Evolutionary conservation across 2,888 invertebrate genomes (phyloP), one percentile per base, ranked within the genome.

Genomic region (Pheosia tremula): DNA sequence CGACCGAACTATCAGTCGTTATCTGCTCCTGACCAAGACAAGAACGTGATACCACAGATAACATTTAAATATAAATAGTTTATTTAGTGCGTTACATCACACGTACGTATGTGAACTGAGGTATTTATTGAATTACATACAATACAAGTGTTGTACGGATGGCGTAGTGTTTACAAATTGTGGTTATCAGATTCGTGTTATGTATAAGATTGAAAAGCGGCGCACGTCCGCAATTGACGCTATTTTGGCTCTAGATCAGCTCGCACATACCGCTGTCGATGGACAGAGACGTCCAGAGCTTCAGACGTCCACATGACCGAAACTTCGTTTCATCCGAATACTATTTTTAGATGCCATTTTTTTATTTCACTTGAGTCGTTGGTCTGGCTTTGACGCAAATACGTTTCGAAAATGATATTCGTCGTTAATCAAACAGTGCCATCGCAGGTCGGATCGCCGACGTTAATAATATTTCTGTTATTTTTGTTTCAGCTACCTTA

Each of bases 401-500:
- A 77, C 82, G 72, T 75, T 70, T 79, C 74, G 77, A 81, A 83
- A 84, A 85, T 84, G 82, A 77, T 83, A 78, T 78, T 72, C 63
- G 63, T 69, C 75, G 74, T 79, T 72, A 80, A 80, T 78, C 68
- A 62, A 68, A 63, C 39, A 47, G 67, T 64, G 61, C 65, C 67
- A n/a, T 53, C 50, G 61, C 62, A 56, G 63, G 66, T 64, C 67
- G 69, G 63, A 59, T 60, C 68, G 63, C 71, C 65, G 63, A 69
- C 64, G 67, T 75, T 85, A 82, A 67, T 85, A 82, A 86, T 71
- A 71, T 66, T 57, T 62, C 58, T 66, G 61, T 67, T 82, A 60
- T 84, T 82, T 84, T 88, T 90, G 91, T 93, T 93, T 84, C 93
- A 93, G 93, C 84, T 89, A 88, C 90, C 90, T 82, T 91, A 88